phyloP scores from a whole-genome alignment of 1,140 invertebrate genomes.

The Acromyrmex heyeri region DNA sequence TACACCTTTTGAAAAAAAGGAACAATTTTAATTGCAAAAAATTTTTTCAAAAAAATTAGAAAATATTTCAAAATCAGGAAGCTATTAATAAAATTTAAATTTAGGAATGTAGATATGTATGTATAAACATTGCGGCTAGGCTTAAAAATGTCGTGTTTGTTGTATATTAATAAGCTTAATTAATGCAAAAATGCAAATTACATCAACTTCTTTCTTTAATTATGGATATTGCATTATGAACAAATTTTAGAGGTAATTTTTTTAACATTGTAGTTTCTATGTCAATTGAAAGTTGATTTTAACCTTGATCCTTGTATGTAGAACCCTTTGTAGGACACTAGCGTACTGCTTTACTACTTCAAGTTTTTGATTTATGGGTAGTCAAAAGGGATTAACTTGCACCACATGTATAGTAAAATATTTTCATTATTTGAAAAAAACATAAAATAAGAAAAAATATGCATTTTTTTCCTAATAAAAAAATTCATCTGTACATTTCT shows the following conservation, averaged over 20 bases:
- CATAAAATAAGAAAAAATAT: background rate
- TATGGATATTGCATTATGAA: background rate
- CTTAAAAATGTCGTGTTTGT: background rate
- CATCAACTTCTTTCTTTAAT: background rate
- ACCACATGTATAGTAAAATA: background rate
- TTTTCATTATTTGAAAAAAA: background rate
- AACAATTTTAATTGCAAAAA: background rate
- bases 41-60: too few species aligned
- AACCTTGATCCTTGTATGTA: background rate
- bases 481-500: background rate
- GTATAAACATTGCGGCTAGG: background rate
- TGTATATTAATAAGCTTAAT: background rate
- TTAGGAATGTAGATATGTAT: background rate
- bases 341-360: slow-evolving; percentile 36
- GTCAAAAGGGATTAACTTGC: background rate
- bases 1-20: background rate
- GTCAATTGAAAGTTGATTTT: background rate
- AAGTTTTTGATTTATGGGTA: background rate
- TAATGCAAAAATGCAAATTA: background rate
- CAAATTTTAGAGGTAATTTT: background rate
- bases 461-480: background rate
- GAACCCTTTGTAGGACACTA: slow-evolving; percentile 1
- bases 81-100: slow-evolving; percentile 5
- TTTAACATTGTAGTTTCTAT: background rate
- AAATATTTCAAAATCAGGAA: background rate